Percentiles rank a stretch among this genome's conserved stretches.
Evolutionary conservation across 2,797 vertebrate genomes (phyloP).

Genomic region (Acrocephalus scirpaceus): DNA sequence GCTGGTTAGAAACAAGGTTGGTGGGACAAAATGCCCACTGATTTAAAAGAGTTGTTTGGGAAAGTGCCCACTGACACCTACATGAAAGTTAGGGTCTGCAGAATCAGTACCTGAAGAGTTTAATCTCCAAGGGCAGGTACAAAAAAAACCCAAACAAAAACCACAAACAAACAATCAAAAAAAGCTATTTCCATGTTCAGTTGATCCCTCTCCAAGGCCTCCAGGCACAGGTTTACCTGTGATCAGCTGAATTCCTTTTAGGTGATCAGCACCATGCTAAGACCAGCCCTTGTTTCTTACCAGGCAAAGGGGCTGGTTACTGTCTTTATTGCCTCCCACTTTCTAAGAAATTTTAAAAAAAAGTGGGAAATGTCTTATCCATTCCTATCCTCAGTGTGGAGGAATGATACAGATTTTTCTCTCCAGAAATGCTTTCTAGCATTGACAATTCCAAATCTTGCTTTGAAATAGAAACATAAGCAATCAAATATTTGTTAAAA

Average conservation of each 20-base stretch:
- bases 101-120: background rate
- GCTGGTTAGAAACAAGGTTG: background rate
- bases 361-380: background rate
- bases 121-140: background rate
- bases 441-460: background rate
- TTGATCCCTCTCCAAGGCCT: background rate
- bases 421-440: background rate
- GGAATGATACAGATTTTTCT: background rate
- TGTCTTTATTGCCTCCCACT: background rate
- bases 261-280: background rate
- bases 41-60: background rate
- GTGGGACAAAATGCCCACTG: background rate
- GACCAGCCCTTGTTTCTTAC: background rate
- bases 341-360: background rate
- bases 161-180: too few species aligned
- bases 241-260: background rate
- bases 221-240: background rate
- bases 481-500: background rate
- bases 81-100: background rate
- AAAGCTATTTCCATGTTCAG: background rate
- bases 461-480: background rate
- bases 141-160: accelerated
- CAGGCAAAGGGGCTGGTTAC: background rate
- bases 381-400: background rate
- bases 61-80: background rate